Evolutionary conservation across 2,797 vertebrate genomes (phyloP).

Genomic region (Leontopithecus rosalia): DNA sequence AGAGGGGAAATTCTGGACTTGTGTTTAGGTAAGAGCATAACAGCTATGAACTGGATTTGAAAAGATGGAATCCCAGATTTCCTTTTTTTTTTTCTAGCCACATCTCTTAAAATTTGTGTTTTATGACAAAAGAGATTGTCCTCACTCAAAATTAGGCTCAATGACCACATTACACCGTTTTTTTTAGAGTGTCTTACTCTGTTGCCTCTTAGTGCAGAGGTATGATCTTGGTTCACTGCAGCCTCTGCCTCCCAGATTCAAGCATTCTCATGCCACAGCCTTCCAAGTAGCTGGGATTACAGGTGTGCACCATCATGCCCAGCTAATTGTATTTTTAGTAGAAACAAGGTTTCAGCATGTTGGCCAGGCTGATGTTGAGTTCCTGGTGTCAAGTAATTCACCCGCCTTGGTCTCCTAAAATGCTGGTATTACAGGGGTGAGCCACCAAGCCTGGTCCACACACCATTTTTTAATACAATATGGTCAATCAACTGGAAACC

Average conservation of each 20-base stretch:
- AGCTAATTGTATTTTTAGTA: background rate
- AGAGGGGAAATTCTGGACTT: background rate
- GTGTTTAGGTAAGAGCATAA: background rate
- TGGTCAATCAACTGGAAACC: constrained; percentile 35
- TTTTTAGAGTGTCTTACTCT: background rate
- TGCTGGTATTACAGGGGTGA: background rate
- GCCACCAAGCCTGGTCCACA: background rate
- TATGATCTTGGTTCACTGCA: background rate
- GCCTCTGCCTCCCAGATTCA: background rate
- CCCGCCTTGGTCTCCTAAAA: background rate
- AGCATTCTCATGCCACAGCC: background rate
- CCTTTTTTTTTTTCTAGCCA: background rate
- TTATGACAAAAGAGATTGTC: constrained; percentile 13
- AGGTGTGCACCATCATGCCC: background rate
- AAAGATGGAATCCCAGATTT: background rate
- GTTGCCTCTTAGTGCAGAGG: background rate
- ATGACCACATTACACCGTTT: background rate
- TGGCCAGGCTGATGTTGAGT: background rate
- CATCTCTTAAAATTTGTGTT: background rate
- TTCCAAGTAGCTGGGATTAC: background rate
- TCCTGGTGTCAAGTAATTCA: background rate
- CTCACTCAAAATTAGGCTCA: background rate
- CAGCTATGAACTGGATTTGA: background rate
- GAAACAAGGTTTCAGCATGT: background rate
- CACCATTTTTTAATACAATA: background rate